These are phyloP conservation scores for Cassiopea xamachana DNA, from an alignment of 30 jellyfish, hydroid and myxozoan species.

Conservation along the genomic window DNA sequence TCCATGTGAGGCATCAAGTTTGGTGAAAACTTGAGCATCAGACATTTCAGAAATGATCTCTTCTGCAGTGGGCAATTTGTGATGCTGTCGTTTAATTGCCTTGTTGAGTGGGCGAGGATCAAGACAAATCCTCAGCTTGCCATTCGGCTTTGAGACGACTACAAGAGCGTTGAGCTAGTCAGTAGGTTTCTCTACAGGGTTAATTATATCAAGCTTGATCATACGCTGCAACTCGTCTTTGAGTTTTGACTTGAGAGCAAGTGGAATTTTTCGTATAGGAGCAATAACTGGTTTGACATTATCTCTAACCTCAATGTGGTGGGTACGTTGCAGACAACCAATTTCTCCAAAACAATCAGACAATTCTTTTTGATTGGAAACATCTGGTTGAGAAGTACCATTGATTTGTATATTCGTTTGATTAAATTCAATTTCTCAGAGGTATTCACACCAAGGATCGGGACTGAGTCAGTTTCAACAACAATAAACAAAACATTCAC, in stretches of 20 bases:
- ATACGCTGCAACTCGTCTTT: conserved; percentile 22
- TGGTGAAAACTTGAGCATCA: conserved; percentile 19
- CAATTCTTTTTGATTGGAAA: background rate
- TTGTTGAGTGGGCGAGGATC: conserved; percentile 52
- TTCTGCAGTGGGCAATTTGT: conserved; percentile 22
- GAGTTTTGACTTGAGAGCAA: conserved; percentile 10
- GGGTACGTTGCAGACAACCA: background rate
- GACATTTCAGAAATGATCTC: conserved; percentile 31
- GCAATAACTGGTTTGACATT: conserved; percentile 7
- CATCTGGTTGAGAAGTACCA: background rate
- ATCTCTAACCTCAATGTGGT: background rate
- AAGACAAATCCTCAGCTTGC: conserved; percentile 26
- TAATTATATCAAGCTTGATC: conserved; percentile 17
- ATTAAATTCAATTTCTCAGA: conserved; percentile 34
- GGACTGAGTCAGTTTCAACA: conserved; percentile 55
- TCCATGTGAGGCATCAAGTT: conserved; percentile 35
- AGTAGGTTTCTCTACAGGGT: conserved; percentile 53
- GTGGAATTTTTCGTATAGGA: conserved; percentile 26
- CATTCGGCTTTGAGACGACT: conserved; percentile 39
- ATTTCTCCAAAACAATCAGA: background rate
- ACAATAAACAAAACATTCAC: conserved; percentile 31
- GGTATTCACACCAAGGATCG: conserved; percentile 66
- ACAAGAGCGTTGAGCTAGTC: conserved; percentile 40
- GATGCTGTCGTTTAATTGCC: conserved; percentile 28
- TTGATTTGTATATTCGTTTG: conserved; percentile 53